Conservation (phyloP, 2,113 vertebrate genomes). For the Chlorodrepanis virens region DNA sequence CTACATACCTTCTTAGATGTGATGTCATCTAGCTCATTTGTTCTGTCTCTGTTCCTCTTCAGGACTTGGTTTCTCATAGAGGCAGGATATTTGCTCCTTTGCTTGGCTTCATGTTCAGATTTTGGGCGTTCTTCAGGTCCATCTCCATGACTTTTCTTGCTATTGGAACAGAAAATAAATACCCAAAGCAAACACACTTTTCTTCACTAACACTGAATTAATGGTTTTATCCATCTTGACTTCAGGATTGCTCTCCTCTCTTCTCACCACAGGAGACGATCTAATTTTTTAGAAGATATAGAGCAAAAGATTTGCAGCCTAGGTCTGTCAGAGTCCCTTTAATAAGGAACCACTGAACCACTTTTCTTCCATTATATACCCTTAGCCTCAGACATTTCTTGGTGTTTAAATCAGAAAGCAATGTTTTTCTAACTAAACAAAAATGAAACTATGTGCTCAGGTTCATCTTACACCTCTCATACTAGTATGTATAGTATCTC, state of each 20-base stretch:
- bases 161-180: not conserved
- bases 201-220: not conserved
- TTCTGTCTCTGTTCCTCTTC: not conserved
- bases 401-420: not conserved
- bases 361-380: not conserved
- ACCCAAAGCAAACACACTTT: not conserved
- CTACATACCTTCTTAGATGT: constrained; percentile 80
- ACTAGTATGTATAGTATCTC: not conserved
- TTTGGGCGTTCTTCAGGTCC: not conserved
- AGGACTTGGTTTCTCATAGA: not conserved
- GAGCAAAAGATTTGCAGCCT: not conserved
- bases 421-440: not conserved
- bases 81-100: not conserved
- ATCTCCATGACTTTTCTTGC: not conserved
- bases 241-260: not conserved
- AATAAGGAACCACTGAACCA: not conserved
- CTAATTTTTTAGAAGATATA: not conserved
- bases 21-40: constrained; percentile 57
- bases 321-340: not conserved
- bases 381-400: not conserved
- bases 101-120: not conserved
- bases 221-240: not conserved
- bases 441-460: not conserved
- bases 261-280: not conserved
- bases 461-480: not conserved